phyloP scores from a whole-genome alignment of 2,888 invertebrate genomes.

The Apotomis betuletana region DNA sequence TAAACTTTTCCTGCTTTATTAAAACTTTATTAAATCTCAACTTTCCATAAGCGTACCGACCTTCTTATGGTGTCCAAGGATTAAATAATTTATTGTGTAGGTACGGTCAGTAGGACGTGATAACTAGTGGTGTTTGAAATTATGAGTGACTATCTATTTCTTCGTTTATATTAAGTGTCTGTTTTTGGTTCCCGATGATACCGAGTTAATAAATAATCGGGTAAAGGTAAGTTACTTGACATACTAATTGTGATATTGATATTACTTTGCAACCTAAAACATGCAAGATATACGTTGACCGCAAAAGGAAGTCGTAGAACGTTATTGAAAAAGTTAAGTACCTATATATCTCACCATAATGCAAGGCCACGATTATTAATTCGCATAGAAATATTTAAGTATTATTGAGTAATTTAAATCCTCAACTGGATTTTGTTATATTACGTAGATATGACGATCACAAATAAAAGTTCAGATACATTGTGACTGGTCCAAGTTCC shows the following conservation, averaged over 20 bases:
- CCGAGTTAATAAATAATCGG: neutral
- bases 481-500: too few species aligned
- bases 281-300: too few species aligned
- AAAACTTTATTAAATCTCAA: neutral
- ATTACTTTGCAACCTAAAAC: too few species aligned
- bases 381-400: too few species aligned
- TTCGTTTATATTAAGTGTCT: neutral
- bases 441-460: too few species aligned
- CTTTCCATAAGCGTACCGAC: neutral
- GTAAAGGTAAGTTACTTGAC: neutral
- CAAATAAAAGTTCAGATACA: too few species aligned
- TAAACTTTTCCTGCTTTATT: neutral
- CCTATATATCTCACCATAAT: too few species aligned
- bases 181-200: constrained; percentile 5
- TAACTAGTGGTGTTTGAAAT: neutral
- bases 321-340: too few species aligned
- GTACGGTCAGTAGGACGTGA: constrained; percentile 1
- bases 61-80: neutral
- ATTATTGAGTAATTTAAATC: too few species aligned
- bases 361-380: too few species aligned
- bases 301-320: too few species aligned
- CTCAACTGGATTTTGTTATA: too few species aligned
- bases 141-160: neutral
- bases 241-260: neutral
- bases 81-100: neutral